Conservation (phyloP, 2,888 invertebrate genomes). For the Drosophila formosana region DNA sequence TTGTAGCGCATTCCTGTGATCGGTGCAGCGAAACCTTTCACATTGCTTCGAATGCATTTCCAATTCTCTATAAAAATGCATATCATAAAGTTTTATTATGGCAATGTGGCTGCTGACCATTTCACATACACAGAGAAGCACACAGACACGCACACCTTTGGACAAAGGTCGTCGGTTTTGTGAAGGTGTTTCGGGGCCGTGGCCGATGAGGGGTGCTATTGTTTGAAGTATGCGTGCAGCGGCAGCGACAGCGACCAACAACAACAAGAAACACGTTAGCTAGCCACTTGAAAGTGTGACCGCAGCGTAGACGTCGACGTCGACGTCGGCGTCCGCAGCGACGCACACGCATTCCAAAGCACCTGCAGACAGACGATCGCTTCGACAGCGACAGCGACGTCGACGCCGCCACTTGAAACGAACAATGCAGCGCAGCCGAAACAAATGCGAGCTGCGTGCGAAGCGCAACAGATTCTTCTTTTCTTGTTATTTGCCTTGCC, state of each 20-base stretch:
- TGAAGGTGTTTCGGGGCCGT: slow-evolving; percentile 70
- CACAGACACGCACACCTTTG: slow-evolving; percentile 33
- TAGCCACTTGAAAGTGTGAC: slow-evolving; percentile 81
- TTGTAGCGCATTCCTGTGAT: slow-evolving; percentile 36
- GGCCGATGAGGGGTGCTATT: slow-evolving; percentile 68
- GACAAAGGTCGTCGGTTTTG: slow-evolving; percentile 72
- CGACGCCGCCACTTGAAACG: slow-evolving; percentile 72
- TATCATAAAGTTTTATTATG: slow-evolving; percentile 78
- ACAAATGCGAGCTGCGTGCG: slow-evolving; percentile 74
- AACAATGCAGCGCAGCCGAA: slow-evolving; percentile 64
- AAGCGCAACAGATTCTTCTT: slow-evolving; percentile 78
- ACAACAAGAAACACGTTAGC: slow-evolving; percentile 41
- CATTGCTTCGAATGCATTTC: slow-evolving; percentile 61
- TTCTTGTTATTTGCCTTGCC: slow-evolving; percentile 75
- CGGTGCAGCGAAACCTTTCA: slow-evolving; percentile 53
- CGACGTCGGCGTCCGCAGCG: slow-evolving; percentile 35
- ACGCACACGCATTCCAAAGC: slow-evolving; percentile 75
- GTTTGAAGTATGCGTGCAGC: slow-evolving; percentile 67
- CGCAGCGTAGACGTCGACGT: slow-evolving; percentile 63
- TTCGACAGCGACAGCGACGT: slow-evolving; percentile 34
- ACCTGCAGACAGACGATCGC: slow-evolving; percentile 58
- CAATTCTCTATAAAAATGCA: slow-evolving; percentile 74
- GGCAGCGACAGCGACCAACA: slow-evolving; percentile 28
- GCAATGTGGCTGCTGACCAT: slow-evolving; percentile 68
- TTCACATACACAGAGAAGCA: slow-evolving; percentile 39